Evolutionary conservation across 1,140 invertebrate species (phyloP).

Genomic region (Euura lappo): DNA sequence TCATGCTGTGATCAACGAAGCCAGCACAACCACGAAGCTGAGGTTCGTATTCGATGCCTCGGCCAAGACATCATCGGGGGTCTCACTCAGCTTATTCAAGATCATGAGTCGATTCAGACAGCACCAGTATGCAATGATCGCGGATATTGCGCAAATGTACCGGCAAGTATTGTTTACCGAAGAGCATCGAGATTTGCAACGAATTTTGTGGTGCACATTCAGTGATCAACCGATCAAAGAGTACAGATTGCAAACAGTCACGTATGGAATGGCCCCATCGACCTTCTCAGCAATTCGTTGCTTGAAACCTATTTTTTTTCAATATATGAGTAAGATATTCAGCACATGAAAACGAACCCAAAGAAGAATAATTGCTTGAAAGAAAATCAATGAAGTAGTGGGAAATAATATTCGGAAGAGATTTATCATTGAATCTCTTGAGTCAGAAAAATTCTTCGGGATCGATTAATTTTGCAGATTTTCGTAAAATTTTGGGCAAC

Average conservation of each 20-base stretch:
- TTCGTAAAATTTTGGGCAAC: too few species aligned
- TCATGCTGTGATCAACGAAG: neutral
- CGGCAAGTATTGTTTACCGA: conserved; percentile 35
- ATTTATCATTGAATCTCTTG: too few species aligned
- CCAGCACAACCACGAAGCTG: conserved; percentile 22
- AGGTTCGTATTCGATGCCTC: conserved; percentile 27
- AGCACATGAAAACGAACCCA: too few species aligned
- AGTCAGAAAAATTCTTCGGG: too few species aligned
- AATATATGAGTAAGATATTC: too few species aligned
- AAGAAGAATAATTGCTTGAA: too few species aligned
- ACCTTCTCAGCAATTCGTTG: too few species aligned
- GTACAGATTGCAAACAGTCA: conserved; percentile 46
- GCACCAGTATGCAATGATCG: conserved; percentile 23
- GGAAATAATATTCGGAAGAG: too few species aligned
- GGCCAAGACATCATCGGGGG: conserved; percentile 10
- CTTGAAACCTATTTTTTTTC: too few species aligned
- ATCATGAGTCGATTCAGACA: conserved; percentile 17
- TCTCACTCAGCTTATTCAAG: conserved; percentile 21
- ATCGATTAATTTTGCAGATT: too few species aligned
- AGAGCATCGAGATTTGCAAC: conserved; percentile 35
- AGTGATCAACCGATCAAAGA: conserved; percentile 23
- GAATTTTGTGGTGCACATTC: conserved; percentile 41
- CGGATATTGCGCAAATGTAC: conserved; percentile 43
- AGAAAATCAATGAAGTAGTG: too few species aligned
- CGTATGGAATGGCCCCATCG: conserved; percentile 38